Percentiles rank a stretch among this genome's conserved stretches.
These are phyloP conservation scores for Cataglyphis cursor DNA, from an alignment of 2,888 invertebrate genomes.

Conservation along the genomic window DNA sequence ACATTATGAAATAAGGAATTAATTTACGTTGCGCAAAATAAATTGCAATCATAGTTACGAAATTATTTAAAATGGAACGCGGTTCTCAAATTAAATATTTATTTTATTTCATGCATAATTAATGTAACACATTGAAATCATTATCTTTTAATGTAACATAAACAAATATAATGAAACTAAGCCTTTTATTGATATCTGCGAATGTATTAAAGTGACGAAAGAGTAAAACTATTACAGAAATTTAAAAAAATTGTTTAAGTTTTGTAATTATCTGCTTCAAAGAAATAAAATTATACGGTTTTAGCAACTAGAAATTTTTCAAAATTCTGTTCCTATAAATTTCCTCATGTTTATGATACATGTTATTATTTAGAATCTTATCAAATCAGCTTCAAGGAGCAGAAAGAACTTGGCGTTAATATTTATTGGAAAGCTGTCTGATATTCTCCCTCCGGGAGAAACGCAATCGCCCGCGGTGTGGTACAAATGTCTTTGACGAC, in stretches of 20 bases:
- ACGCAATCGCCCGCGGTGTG: slow-evolving; percentile 2
- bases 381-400: neutral
- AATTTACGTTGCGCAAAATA: neutral
- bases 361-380: neutral
- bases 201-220: neutral
- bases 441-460: neutral
- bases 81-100: neutral
- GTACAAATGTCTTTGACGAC: slow-evolving; percentile 30
- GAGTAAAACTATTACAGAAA: neutral
- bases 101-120: neutral
- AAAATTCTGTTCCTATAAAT: neutral
- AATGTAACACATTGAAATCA: neutral
- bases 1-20: neutral
- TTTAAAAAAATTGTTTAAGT: neutral
- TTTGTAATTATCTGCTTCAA: neutral
- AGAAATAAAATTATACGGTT: neutral
- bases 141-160: neutral
- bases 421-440: neutral
- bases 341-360: neutral
- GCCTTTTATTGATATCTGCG: neutral
- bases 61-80: neutral
- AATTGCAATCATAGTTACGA: neutral
- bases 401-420: neutral
- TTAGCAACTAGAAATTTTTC: neutral
- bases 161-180: neutral